These are phyloP conservation scores for Adrianichthys oophorus DNA, from an alignment of 2,797 vertebrate species.

Conservation along the genomic window DNA sequence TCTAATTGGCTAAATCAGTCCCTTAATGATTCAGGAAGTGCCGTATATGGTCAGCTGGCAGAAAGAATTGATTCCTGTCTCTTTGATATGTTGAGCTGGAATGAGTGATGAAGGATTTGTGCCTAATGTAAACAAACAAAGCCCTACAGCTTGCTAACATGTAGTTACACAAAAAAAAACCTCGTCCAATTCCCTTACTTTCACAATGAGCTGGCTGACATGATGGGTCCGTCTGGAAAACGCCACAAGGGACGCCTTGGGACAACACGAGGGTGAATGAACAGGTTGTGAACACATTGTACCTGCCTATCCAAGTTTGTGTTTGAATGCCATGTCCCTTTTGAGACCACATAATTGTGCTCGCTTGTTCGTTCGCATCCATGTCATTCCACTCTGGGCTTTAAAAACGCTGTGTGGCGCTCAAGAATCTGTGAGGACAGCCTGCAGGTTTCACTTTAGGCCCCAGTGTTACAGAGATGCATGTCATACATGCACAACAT, in stretches of 20 bases:
- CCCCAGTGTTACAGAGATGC: slow-evolving; percentile 39
- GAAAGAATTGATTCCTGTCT: slow-evolving; percentile 34
- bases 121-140: slow-evolving; percentile 56
- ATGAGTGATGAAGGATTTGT: slow-evolving; percentile 60
- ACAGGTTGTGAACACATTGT: slow-evolving; percentile 36
- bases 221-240: slow-evolving; percentile 35
- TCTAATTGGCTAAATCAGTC: slow-evolving; percentile 65
- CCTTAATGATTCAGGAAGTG: slow-evolving; percentile 55
- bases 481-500: slow-evolving; percentile 30
- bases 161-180: not conserved
- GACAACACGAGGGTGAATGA: slow-evolving; percentile 29
- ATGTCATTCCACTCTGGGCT: slow-evolving; percentile 34
- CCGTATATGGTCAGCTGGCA: slow-evolving; percentile 55
- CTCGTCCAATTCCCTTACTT: slow-evolving; percentile 22
- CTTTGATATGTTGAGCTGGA: slow-evolving; percentile 54
- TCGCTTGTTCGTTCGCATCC: slow-evolving; percentile 16
- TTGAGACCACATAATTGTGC: slow-evolving; percentile 3
- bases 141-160: slow-evolving; percentile 29
- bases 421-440: slow-evolving; percentile 44
- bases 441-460: slow-evolving; percentile 48
- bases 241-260: slow-evolving; percentile 29
- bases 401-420: slow-evolving; percentile 28
- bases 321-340: slow-evolving; percentile 16
- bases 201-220: slow-evolving; percentile 38
- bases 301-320: slow-evolving; percentile 38